Evolutionary conservation across 2,888 invertebrate species (phyloP).

Genomic region (Spodoptera littoralis): DNA sequence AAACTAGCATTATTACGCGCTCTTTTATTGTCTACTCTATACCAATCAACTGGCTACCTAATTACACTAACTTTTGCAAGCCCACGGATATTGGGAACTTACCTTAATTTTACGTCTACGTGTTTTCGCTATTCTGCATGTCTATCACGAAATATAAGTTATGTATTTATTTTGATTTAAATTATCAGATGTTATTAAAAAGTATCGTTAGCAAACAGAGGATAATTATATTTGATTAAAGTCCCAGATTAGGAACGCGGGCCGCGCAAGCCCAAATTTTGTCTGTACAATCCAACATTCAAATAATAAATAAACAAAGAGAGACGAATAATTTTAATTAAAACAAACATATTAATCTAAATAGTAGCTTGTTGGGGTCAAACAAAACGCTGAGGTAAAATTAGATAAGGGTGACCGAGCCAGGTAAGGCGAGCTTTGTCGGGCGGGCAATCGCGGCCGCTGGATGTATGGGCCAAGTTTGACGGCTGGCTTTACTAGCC

Average conservation of each 20-base stretch:
- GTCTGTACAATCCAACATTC: slow-evolving; percentile 1
- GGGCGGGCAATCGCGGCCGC: slow-evolving; percentile 36
- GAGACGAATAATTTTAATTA: slow-evolving; percentile 26
- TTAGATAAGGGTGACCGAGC: slow-evolving; percentile 51
- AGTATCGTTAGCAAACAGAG: too few relatives aligned
- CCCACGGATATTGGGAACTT: neutral
- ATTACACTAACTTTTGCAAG: slow-evolving; percentile 14
- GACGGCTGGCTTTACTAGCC: slow-evolving; percentile 58
- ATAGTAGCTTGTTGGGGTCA: slow-evolving; percentile 38
- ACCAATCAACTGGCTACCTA: slow-evolving; percentile 28
- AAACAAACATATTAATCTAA: slow-evolving; percentile 39
- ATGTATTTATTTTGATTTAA: too few relatives aligned
- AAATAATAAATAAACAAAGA: slow-evolving; percentile 27
- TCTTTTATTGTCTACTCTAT: slow-evolving; percentile 57
- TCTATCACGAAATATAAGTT: too few relatives aligned
- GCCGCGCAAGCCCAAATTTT: slow-evolving; percentile 7
- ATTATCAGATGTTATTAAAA: too few relatives aligned
- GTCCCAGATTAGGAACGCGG: neutral
- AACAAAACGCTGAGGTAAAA: slow-evolving; percentile 55
- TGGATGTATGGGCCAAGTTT: slow-evolving; percentile 65
- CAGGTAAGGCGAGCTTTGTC: slow-evolving; percentile 31
- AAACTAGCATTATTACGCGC: slow-evolving; percentile 72
- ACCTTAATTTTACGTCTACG: too few relatives aligned
- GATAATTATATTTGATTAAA: neutral
- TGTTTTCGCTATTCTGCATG: too few relatives aligned